phyloP scores from a whole-genome alignment of 2,797 vertebrate genomes.

The Monodelphis domestica region DNA sequence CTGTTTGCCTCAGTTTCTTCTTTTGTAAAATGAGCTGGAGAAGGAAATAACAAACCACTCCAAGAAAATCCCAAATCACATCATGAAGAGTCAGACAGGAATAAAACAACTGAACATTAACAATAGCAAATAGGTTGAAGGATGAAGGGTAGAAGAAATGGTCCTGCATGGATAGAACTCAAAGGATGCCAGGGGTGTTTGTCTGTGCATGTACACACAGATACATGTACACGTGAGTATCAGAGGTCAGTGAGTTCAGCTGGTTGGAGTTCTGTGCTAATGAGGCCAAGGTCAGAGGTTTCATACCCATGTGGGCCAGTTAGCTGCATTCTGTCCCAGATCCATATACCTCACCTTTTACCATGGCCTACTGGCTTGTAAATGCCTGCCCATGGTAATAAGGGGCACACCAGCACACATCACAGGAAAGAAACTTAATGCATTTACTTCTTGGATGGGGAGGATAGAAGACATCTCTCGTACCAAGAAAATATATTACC shows the following conservation, averaged over 20 bases:
- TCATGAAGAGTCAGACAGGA: too few relatives aligned
- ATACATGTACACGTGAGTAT: not conserved
- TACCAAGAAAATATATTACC: not conserved
- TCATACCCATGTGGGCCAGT: not conserved
- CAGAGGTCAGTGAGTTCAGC: not conserved
- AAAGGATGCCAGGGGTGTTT: not conserved
- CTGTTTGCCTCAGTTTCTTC: too few relatives aligned
- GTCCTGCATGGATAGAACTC: not conserved
- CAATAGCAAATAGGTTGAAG: not conserved
- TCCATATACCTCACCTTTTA: not conserved
- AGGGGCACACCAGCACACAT: fast-evolving
- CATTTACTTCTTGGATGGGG: not conserved
- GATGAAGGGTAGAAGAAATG: not conserved
- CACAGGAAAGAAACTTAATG: not conserved
- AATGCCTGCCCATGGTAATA: not conserved
- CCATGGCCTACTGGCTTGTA: not conserved
- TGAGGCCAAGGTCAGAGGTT: not conserved
- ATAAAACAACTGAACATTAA: too few relatives aligned
- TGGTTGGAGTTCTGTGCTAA: not conserved
- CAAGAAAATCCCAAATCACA: too few relatives aligned
- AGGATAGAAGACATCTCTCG: not conserved
- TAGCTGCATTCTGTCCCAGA: not conserved
- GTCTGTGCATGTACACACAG: not conserved
- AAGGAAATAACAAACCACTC: too few relatives aligned
- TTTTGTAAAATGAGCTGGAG: too few relatives aligned